A percentile compares a stretch with the other conserved stretches of the same genome.
These are phyloP conservation scores for Drosophila recens DNA, from an alignment of 2,888 invertebrate species.

Conservation along the genomic window DNA sequence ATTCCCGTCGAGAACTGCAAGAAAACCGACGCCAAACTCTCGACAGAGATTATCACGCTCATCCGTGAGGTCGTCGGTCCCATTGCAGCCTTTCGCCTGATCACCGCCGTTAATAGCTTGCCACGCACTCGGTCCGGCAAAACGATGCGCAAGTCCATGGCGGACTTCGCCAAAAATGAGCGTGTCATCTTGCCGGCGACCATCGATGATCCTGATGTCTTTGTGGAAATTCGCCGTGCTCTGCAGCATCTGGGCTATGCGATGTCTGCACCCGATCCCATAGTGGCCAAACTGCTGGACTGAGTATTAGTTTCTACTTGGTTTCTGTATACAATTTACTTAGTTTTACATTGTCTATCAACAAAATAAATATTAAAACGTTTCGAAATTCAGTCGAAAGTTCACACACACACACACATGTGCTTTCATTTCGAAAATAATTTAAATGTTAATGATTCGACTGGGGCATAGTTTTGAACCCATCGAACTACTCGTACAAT, in stretches of 20 bases:
- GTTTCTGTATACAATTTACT: conserved; percentile 12
- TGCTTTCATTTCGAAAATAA: conserved; percentile 47
- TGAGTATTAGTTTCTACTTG: conserved; percentile 29
- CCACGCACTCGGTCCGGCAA: conserved; percentile 95
- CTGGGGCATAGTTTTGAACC: conserved; percentile 19
- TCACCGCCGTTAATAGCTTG: conserved; percentile 91
- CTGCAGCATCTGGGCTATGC: conserved; percentile 92
- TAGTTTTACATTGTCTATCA: conserved; percentile 23
- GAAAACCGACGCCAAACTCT: conserved; percentile 81
- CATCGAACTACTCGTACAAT: conserved; percentile 38
- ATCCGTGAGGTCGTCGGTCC: conserved; percentile 87
- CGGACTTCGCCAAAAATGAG: conserved; percentile 93
- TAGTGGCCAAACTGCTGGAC: conserved; percentile 70
- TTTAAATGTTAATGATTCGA: conserved; percentile 70
- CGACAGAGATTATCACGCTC: conserved; percentile 84
- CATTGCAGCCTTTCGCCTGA: conserved; percentile 94
- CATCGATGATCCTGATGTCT: conserved; percentile 94
- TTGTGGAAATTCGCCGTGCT: conserved; percentile 90
- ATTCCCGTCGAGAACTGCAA: conserved; percentile 87
- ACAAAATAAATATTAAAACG: conserved; percentile 52
- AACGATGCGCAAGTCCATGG: conserved; percentile 92
- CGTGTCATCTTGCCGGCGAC: conserved; percentile 92
- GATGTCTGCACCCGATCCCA: conserved; percentile 89
- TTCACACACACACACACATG: neutral
- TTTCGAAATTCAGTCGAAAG: conserved; percentile 21